Evolutionary conservation across 2,888 invertebrate species (phyloP), one percentile per base, ranked within the genome.

Genomic region (Trissonchulus latispiculum): DNA sequence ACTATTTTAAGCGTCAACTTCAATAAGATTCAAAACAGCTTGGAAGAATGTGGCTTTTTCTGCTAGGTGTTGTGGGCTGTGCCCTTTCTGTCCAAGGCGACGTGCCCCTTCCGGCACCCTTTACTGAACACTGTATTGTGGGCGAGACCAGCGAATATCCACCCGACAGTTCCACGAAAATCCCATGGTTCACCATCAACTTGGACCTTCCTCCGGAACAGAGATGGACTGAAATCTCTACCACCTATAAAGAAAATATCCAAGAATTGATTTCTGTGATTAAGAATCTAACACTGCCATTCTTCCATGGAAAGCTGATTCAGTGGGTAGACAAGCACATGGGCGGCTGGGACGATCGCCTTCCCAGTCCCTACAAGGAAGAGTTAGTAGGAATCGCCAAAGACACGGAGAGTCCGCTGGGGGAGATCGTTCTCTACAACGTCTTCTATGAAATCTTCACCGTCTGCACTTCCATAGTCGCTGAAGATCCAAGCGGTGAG

Each of bases 371-470:
- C 2, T 81, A 81, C 74, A 70, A 76, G 15, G 78, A 78, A 35
- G 80, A 80, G 75, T 77, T 80, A 62, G 48, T 48, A 8, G 77
- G 78, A 1, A 80, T 81, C 61, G 75, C 81, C 8, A 73, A 78
- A 2, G 78, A 75, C 32, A 76, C 79, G 1, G 80, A 77, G 32
- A 73, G 80, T n/a, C 77, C 79, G 18, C 64, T 80, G 80, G 86
- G 87, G 32, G 86, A 87, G 77, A 80, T 87, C 66, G 83, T 86
- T 1, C 79, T 88, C 73, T 88, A 86, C 81, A 88, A 88, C 79
- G 83, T 87, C 37, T 87, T 88, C 83, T 87, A 87, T 79, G 87
- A 87, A 80, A 79, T 87, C 37, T 87, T 87, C 81, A 86, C 86
- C 29, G 84, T 87, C 15, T 87, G 87, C 79, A 87, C 87, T 1